These are phyloP conservation scores for Cyprinodon tularosa DNA, from an alignment of 2,113 vertebrate species.

Conservation along the genomic window DNA sequence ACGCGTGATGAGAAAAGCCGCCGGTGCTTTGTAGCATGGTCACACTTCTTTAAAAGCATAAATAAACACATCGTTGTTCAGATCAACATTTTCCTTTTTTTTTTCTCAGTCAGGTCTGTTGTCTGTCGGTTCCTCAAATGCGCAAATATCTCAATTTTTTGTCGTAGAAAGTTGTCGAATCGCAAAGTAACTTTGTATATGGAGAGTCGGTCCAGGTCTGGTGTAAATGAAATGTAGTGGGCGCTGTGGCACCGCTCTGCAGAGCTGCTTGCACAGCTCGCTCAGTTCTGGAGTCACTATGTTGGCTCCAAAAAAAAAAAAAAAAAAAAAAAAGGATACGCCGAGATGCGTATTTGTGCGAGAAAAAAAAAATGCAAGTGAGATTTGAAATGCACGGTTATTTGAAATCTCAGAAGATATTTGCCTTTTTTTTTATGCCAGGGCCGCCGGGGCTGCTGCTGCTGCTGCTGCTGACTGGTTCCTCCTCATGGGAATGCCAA, in stretches of 20 bases:
- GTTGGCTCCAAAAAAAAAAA: constrained; percentile 41
- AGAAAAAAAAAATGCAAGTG: constrained; percentile 57
- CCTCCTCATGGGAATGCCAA: constrained; percentile 79
- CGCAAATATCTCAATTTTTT: constrained; percentile 61
- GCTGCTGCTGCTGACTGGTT: constrained; percentile 64
- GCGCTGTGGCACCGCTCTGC: constrained; percentile 90
- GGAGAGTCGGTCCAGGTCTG: constrained; percentile 85
- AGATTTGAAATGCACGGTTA: constrained; percentile 61
- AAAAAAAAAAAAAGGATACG: constrained; percentile 47
- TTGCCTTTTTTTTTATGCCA: constrained; percentile 43
- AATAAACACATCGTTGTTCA: constrained; percentile 1
- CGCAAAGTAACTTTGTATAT: constrained; percentile 85
- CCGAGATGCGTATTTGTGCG: constrained; percentile 68
- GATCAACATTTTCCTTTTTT: constrained; percentile 28
- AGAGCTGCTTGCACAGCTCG: constrained; percentile 60
- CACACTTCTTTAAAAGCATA: constrained; percentile 34
- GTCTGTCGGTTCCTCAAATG: constrained; percentile 28
- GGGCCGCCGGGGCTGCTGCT: constrained; percentile 41
- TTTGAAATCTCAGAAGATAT: constrained; percentile 45
- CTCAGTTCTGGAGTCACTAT: constrained; percentile 63
- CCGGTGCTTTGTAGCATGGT: constrained; percentile 61
- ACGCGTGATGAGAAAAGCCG: constrained; percentile 76
- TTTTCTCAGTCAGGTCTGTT: constrained; percentile 55
- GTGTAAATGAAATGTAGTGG: constrained; percentile 94
- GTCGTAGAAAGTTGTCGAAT: constrained; percentile 85